phyloP scores from a whole-genome alignment of 2,888 invertebrate genomes.

The Drosophila pseudotalamancana region DNA sequence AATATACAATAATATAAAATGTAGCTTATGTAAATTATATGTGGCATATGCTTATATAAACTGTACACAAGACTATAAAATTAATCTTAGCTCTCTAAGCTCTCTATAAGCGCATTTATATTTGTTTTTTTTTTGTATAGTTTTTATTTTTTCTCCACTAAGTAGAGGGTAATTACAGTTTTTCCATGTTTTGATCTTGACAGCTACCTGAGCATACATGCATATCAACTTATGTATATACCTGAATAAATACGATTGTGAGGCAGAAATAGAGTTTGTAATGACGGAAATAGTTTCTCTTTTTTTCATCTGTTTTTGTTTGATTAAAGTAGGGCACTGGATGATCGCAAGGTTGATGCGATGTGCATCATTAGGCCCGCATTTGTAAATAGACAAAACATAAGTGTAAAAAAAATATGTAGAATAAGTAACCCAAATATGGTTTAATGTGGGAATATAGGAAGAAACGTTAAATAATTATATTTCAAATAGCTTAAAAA shows the following conservation, averaged over 20 bases:
- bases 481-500: no score
- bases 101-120: neutral
- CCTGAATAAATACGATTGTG: slow-evolving; percentile 1
- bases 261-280: slow-evolving; percentile 14
- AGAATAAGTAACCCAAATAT: neutral
- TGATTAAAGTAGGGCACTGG: slow-evolving; percentile 28
- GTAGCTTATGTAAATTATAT: no score
- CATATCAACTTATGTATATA: neutral
- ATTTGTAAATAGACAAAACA: neutral
- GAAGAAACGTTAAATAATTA: no score
- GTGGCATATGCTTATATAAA: no score
- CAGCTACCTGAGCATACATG: neutral
- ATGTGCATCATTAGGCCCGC: slow-evolving; percentile 25
- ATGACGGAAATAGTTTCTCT: slow-evolving; percentile 37
- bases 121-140: neutral
- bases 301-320: slow-evolving; percentile 6
- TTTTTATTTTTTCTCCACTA: neutral
- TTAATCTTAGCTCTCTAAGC: no score
- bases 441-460: neutral
- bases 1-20: no score
- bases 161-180: slow-evolving; percentile 16
- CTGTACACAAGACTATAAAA: no score
- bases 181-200: slow-evolving; percentile 10
- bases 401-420: no score
- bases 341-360: neutral